A percentile compares a stretch with the other conserved stretches of the same genome.
Conservation (phyloP, 2,797 vertebrate species). For the Manis pentadactyla region DNA sequence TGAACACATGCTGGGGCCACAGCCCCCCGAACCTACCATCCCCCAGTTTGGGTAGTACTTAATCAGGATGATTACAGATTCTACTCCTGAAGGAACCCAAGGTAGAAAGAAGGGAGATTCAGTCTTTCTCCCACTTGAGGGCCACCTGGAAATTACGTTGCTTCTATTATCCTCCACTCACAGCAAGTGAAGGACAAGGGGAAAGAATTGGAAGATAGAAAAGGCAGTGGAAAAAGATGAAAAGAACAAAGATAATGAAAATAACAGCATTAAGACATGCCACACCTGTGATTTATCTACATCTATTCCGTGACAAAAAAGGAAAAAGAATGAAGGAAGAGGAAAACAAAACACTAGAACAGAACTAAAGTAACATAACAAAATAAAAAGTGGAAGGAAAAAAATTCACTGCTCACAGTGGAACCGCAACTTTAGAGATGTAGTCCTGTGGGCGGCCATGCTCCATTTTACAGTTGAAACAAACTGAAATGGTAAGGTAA, state of each 20-base stretch:
- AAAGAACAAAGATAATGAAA: constrained; percentile 12
- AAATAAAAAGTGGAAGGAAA: neutral
- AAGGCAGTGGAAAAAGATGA: neutral
- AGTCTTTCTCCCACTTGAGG: constrained; percentile 21
- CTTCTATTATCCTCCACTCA: constrained; percentile 17
- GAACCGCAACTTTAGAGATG: neutral
- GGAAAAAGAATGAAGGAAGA: neutral
- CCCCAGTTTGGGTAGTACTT: neutral
- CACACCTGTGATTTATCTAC: constrained; percentile 31
- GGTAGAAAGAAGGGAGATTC: neutral
- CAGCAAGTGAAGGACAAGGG: constrained; percentile 28
- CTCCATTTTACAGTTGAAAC: neutral
- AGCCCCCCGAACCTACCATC: neutral
- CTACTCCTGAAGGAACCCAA: constrained; percentile 16
- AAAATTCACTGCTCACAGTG: neutral
- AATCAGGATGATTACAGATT: neutral
- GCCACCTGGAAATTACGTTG: neutral
- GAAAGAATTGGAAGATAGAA: constrained; percentile 9
- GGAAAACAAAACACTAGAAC: neutral
- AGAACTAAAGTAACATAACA: neutral
- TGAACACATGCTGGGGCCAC: neutral
- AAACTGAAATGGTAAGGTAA: neutral
- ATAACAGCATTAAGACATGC: neutral
- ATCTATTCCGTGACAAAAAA: constrained; percentile 11
- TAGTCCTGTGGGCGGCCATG: neutral